Conservation (phyloP, 2,888 invertebrate genomes). For the Ophraella communa region DNA sequence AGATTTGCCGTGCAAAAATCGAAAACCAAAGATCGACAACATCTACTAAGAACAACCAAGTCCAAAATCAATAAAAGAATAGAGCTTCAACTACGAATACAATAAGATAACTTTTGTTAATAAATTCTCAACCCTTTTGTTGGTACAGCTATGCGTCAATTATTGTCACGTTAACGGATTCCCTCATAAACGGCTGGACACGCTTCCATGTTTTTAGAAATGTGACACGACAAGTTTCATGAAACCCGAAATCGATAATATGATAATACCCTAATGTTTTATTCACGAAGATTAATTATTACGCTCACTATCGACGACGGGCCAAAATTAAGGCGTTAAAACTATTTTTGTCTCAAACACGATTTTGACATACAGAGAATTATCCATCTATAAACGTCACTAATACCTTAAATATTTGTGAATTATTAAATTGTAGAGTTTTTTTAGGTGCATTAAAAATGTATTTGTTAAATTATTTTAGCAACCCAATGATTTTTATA, state of each 20-base stretch:
- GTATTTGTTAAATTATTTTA: too few species aligned
- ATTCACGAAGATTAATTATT: constrained; percentile 42
- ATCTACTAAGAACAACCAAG: too few species aligned
- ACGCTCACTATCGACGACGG: constrained; percentile 26
- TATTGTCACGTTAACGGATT: constrained; percentile 33
- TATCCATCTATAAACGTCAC: too few species aligned
- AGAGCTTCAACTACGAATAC: background rate
- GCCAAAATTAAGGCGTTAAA: background rate
- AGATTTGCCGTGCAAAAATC: too few species aligned
- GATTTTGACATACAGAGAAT: background rate
- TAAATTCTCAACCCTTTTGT: background rate
- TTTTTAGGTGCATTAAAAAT: too few species aligned
- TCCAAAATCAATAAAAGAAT: too few species aligned
- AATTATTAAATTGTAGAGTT: too few species aligned
- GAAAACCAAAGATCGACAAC: too few species aligned
- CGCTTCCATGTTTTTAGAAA: constrained; percentile 30
- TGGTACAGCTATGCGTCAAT: background rate
- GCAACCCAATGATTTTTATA: too few species aligned
- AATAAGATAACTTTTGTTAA: background rate
- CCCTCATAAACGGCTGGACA: constrained; percentile 26
- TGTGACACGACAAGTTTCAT: constrained; percentile 30
- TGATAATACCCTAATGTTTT: constrained; percentile 40
- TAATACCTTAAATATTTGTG: too few species aligned
- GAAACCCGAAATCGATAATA: constrained; percentile 32
- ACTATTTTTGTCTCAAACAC: background rate